Conservation (phyloP, 2,888 invertebrate genomes). For the Eubasilissa splendida region DNA sequence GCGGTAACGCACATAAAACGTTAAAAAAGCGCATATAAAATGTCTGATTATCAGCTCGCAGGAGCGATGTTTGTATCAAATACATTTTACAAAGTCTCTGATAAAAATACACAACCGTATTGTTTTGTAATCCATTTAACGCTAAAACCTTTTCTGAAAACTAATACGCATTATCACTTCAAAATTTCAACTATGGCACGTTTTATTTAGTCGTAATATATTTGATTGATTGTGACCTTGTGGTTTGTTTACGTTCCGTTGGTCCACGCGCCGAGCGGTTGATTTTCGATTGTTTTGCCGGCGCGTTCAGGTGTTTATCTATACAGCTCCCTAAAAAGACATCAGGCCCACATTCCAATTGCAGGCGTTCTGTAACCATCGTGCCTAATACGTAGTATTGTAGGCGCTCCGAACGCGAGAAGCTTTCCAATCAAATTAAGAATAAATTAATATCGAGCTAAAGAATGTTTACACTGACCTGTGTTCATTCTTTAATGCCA, state of each 20-base stretch:
- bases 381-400: background rate
- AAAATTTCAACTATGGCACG: background rate
- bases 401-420: too few species aligned
- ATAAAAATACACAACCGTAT: background rate
- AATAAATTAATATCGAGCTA: background rate
- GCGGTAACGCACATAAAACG: background rate
- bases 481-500: conserved; percentile 74
- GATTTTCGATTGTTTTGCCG: conserved; percentile 4
- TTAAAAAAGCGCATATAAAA: too few species aligned
- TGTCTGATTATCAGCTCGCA: too few species aligned
- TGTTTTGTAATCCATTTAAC: background rate
- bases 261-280: conserved; percentile 7
- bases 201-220: background rate
- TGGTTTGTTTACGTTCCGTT: conserved; percentile 28
- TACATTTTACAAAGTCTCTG: background rate
- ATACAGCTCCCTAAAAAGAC: too few species aligned
- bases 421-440: conserved; percentile 5
- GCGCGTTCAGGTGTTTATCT: background rate
- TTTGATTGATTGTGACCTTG: conserved; percentile 35
- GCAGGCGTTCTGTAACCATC: background rate
- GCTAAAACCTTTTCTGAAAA: background rate
- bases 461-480: conserved; percentile 69
- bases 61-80: background rate
- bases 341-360: background rate
- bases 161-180: too few species aligned